Evolutionary conservation across 2,797 vertebrate species (phyloP).

Genomic region (Garrulus glandarius): DNA sequence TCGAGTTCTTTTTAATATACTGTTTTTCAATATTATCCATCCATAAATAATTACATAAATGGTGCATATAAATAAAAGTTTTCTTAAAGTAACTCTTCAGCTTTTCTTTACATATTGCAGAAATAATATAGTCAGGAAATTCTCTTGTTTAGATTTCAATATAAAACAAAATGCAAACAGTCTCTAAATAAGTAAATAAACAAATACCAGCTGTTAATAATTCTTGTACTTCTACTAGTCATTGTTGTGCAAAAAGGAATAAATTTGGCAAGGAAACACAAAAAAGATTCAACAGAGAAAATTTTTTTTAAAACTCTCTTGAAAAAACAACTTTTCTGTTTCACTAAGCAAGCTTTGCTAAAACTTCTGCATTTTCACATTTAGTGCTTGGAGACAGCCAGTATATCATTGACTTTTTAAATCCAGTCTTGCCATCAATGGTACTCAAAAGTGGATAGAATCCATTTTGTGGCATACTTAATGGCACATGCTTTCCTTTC

Average conservation of each 20-base stretch:
- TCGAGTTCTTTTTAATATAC: neutral
- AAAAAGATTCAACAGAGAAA: slow-evolving; percentile 40
- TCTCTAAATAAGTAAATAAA: neutral
- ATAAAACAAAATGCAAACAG: neutral
- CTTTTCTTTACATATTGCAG: neutral
- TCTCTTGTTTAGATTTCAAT: neutral
- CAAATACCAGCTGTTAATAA: slow-evolving; percentile 20
- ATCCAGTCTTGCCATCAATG: neutral
- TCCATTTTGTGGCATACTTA: neutral
- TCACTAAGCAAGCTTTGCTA: neutral
- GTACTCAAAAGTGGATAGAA: neutral
- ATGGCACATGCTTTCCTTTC: neutral
- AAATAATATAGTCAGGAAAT: neutral
- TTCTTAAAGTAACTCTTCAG: neutral
- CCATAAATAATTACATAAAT: neutral
- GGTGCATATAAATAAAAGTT: neutral
- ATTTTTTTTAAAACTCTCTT: neutral
- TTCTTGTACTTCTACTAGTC: neutral
- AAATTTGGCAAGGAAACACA: neutral
- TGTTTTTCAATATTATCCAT: neutral
- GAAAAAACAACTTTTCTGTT: slow-evolving; percentile 21
- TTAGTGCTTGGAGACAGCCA: neutral
- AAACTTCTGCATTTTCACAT: neutral
- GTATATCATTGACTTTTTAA: neutral
- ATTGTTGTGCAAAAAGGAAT: slow-evolving; percentile 4